Conservation (phyloP, 2,888 invertebrate species). For the Busseola fusca region DNA sequence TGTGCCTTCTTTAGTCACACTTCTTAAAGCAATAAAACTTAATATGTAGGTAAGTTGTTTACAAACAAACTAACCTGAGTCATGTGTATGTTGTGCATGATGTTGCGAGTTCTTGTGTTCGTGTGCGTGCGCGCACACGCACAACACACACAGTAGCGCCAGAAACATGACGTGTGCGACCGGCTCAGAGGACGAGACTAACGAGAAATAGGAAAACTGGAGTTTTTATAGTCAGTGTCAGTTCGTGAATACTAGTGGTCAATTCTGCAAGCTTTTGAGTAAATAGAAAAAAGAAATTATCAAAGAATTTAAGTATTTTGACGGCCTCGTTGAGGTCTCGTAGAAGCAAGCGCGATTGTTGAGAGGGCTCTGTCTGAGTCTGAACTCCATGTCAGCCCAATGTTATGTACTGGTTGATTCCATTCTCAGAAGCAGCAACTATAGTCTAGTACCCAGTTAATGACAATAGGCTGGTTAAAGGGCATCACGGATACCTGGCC, state of each 20-base stretch:
- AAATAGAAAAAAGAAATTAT: background rate
- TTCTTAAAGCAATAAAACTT: too few species aligned
- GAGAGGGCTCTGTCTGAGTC: too few species aligned
- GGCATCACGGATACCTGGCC: too few species aligned
- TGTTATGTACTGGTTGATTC: background rate
- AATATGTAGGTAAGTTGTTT: background rate
- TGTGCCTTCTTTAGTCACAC: background rate
- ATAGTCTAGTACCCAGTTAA: too few species aligned
- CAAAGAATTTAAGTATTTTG: background rate
- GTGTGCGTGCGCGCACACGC: slow-evolving; percentile 36
- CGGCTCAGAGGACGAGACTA: slow-evolving; percentile 25
- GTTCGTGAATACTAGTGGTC: background rate
- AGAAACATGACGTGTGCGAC: slow-evolving; percentile 22
- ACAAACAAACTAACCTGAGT: slow-evolving; percentile 44
- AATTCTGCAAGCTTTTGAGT: slow-evolving; percentile 37
- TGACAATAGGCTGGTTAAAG: too few species aligned
- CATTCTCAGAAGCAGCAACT: background rate
- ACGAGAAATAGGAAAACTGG: background rate
- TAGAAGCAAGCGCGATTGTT: background rate
- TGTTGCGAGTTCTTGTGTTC: slow-evolving; percentile 17
- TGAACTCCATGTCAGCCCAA: background rate
- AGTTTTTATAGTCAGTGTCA: slow-evolving; percentile 25
- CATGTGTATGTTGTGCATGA: background rate
- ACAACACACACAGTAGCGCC: slow-evolving; percentile 23
- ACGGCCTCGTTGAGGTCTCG: background rate